A percentile compares a stretch with the other conserved stretches of the same genome.
Evolutionary conservation across 2,888 invertebrate species (phyloP).

Genomic region (Drosophila lacicola): DNA sequence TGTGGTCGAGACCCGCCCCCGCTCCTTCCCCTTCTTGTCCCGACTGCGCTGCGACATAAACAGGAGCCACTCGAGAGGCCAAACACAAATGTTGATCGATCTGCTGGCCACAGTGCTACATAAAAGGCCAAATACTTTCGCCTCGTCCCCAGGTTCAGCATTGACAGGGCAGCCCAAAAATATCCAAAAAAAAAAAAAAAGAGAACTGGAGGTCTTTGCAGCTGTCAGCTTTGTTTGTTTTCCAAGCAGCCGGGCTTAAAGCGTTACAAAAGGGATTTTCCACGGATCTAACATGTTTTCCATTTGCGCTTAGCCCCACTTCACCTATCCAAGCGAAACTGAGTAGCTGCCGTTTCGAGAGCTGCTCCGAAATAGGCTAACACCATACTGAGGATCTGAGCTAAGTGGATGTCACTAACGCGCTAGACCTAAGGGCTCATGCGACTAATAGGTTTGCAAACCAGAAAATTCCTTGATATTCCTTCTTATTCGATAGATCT

Average conservation of each 20-base stretch:
- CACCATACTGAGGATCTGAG: neutral
- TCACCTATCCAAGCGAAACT: conserved; percentile 15
- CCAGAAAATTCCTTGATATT: too few species aligned
- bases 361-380: conserved; percentile 2
- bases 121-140: conserved; percentile 72
- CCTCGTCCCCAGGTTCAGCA: conserved; percentile 39
- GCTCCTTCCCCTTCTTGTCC: too few species aligned
- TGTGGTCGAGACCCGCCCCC: conserved; percentile 42
- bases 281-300: conserved; percentile 72
- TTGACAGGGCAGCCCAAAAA: conserved; percentile 38
- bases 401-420: neutral
- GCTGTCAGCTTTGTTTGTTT: conserved; percentile 75
- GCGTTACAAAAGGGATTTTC: conserved; percentile 79
- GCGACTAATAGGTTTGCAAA: too few species aligned
- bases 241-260: conserved; percentile 68
- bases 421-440: neutral
- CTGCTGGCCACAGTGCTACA: conserved; percentile 59
- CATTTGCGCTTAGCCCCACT: conserved; percentile 59
- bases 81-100: conserved; percentile 82
- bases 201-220: conserved; percentile 38
- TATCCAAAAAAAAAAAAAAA: conserved; percentile 4
- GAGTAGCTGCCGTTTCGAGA: neutral
- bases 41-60: conserved; percentile 64
- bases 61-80: conserved; percentile 71
- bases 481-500: too few species aligned